Conservation (phyloP, 2,797 vertebrate species). For the Coregonus suidteri region DNA sequence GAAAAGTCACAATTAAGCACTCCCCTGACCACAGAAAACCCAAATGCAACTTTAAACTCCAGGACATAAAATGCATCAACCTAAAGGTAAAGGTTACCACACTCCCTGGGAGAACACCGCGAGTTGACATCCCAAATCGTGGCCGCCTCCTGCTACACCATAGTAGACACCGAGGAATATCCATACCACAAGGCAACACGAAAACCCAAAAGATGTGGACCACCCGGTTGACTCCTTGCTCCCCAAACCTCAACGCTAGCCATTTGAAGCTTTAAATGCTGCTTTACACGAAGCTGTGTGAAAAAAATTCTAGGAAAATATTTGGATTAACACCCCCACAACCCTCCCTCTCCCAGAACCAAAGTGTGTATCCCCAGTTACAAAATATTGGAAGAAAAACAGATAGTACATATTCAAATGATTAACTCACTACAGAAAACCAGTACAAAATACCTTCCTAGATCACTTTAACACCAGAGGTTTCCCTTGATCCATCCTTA, state of each 20-base stretch:
- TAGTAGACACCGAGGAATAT: conserved; percentile 53
- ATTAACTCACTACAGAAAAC: conserved; percentile 36
- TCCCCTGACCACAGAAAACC: conserved; percentile 61
- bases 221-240: conserved; percentile 64
- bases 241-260: conserved; percentile 52
- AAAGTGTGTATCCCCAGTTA: conserved; percentile 35
- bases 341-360: conserved; percentile 49
- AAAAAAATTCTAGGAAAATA: conserved; percentile 77
- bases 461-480: conserved; percentile 53
- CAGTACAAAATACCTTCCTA: conserved; percentile 74
- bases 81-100: conserved; percentile 71
- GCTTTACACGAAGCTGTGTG: conserved; percentile 72
- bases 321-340: conserved; percentile 72
- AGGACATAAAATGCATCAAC: conserved; percentile 57
- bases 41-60: conserved; percentile 59
- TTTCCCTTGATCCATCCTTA: conserved; percentile 58
- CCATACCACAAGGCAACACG: conserved; percentile 68
- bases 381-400: conserved; percentile 16
- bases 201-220: conserved; percentile 61
- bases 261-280: conserved; percentile 52
- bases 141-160: conserved; percentile 58
- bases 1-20: conserved; percentile 78
- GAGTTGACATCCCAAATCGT: conserved; percentile 3
- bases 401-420: conserved; percentile 7
- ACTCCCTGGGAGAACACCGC: conserved; percentile 52